Base-by-base conservation (phyloP, 2,888 invertebrate genomes). In the Busseola fusca region DNA sequence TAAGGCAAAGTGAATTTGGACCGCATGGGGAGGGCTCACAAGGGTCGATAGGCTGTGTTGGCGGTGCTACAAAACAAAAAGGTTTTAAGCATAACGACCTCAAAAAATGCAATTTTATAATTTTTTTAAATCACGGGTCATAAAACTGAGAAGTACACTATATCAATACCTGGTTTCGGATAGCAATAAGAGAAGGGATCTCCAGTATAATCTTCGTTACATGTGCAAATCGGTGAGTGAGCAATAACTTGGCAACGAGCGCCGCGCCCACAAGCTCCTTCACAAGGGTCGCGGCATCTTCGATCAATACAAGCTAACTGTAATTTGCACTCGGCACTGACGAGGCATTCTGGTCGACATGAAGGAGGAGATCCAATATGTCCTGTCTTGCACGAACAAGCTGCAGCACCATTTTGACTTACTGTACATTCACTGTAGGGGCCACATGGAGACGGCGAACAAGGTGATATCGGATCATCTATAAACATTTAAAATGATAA, bases 371-470 rank as follows among this genome's bases (percentile, higher is more conserved):
- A 96, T 21, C 98, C 98, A 65, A 97, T 96, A 85, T 97, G 98
- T 63, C 97, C 97, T 3, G 96, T 93, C 56, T 97, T 95, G 88
- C 98, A 98, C 10, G 97, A 96, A 88, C 98, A 98, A 69, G 97
- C 94, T 34, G 97, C 97, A 76, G 97, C 96, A 64, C 96, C 96
- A 60, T 91, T 93, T 10, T 90, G 74, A 74, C 93, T 95, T 21
- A 95, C 93, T 75, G 93, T 91, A 87, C 97, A 97, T 84, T 96
- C 94, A 57, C 98, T 97, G 87, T 97, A 97, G 16, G 97, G 96
- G 9, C 98, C 98, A 88, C 98, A 98, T 1, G 98, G 98, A 64
- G 97, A 97, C 63, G 98, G 98, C 58, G 97, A 94, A 89, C 98
- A 98, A 18, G 96, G 95, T 62, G 89, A 88, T 69, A 87, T 87